Evolutionary conservation across 2,888 invertebrate genomes (phyloP), one percentile per base, ranked within the genome.

Genomic region (Chamaedrilus cognettii): DNA sequence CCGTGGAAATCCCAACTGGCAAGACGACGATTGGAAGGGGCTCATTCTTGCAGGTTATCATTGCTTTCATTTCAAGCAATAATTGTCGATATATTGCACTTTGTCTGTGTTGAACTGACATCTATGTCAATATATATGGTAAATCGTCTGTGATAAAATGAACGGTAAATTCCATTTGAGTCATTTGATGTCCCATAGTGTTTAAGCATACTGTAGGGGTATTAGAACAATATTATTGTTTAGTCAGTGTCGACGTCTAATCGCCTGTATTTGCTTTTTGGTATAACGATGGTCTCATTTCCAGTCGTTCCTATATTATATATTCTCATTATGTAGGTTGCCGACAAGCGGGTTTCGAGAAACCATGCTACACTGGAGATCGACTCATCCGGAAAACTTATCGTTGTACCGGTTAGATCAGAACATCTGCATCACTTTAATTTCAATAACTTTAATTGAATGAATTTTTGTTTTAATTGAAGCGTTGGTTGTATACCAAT

Each of bases 311-410:
- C n/a, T n/a, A n/a, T n/a, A n/a, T n/a, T n/a, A n/a, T n/a, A n/a
- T n/a, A n/a, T n/a, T 42, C 19, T 65, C 56, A 23, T 51, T 51
- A 15, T 65, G 75, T 26, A 85, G 84, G 81, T 84, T 59, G 76
- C 79, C 57, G 84, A 85, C 70, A 85, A 84, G 72, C 77, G 81
- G 71, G 85, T 85, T 11, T 85, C 85, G 1, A 77, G 85, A 67
- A 83, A 81, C 70, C 84, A 85, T 78, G 84, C 84, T 7, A 75
- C 80, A 28, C 73, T 85, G 30, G 83, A 84, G 70, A 72, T 83
- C 5, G 75, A 75, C 49, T 77, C 77, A 66, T 71, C 74, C 65
- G 83, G 82, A 55, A 81, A 81, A 66, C 75, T 85, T 4, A 77
- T 77, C 67, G 72, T 85, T 42, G 83, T 81, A 60, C 83, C 85